Evolutionary conservation across 2,888 invertebrate genomes (phyloP).

Genomic region (Carpatolechia fugitivella): DNA sequence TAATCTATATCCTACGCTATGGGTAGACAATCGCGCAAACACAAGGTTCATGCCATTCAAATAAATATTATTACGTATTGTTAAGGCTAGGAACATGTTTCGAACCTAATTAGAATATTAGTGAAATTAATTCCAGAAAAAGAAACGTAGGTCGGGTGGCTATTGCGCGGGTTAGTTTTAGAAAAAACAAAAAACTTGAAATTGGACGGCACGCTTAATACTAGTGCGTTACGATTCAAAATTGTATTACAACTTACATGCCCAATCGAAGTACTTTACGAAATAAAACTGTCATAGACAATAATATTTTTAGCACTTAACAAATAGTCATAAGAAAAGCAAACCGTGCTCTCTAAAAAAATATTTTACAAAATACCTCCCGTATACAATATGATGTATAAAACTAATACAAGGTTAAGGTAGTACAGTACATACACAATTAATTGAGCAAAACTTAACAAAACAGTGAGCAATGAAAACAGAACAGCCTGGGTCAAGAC

Average conservation of each 20-base stretch:
- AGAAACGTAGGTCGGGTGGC: background rate
- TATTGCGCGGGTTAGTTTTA: slow-evolving; percentile 9
- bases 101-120: slow-evolving; percentile 32
- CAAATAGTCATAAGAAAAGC: slow-evolving; percentile 69
- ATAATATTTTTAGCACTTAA: slow-evolving; percentile 51
- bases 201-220: slow-evolving; percentile 62
- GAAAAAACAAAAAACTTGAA: slow-evolving; percentile 31
- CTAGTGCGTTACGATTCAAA: slow-evolving; percentile 32
- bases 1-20: slow-evolving; percentile 31
- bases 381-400: slow-evolving; percentile 53
- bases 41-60: slow-evolving; percentile 10
- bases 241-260: slow-evolving; percentile 5
- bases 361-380: slow-evolving; percentile 59
- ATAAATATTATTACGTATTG: slow-evolving; percentile 50
- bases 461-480: slow-evolving; percentile 69
- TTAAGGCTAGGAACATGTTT: slow-evolving; percentile 58
- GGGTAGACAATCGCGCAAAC: slow-evolving; percentile 26
- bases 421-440: slow-evolving; percentile 51
- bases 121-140: slow-evolving; percentile 10
- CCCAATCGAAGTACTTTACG: slow-evolving; percentile 11
- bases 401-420: slow-evolving; percentile 53
- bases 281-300: slow-evolving; percentile 31
- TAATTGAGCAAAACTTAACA: slow-evolving; percentile 78
- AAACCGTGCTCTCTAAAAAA: slow-evolving; percentile 74
- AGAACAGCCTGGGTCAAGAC: slow-evolving; percentile 43